These are phyloP conservation scores for Trisateles emortualis DNA, from an alignment of 2,888 invertebrate species.

Conservation along the genomic window DNA sequence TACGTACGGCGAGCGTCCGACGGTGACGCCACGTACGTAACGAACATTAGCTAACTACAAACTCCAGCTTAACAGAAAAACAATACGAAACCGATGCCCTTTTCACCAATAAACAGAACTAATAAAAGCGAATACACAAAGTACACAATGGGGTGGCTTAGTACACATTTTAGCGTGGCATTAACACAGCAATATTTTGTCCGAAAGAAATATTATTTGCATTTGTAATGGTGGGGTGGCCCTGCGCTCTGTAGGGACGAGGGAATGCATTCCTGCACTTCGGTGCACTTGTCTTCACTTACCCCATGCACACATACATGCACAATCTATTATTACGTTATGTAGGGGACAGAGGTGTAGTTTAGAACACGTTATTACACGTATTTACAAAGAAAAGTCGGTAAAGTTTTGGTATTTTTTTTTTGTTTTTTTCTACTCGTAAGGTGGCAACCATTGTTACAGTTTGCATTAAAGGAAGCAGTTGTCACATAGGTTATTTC, in stretches of 20 bases:
- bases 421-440: too few relatives aligned
- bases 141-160: constrained; percentile 70
- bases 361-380: not conserved
- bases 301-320: constrained; percentile 40
- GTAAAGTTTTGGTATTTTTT: too few relatives aligned
- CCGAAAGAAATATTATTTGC: constrained; percentile 83
- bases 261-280: constrained; percentile 75
- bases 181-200: constrained; percentile 83
- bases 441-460: too few relatives aligned
- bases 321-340: constrained; percentile 1
- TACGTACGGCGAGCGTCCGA: too few relatives aligned
- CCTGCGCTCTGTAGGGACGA: constrained; percentile 39
- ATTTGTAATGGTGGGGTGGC: constrained; percentile 72
- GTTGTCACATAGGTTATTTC: too few relatives aligned
- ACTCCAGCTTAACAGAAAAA: constrained; percentile 33
- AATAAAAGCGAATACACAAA: constrained; percentile 76
- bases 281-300: constrained; percentile 66
- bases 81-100: constrained; percentile 58
- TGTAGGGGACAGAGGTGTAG: not conserved
- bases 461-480: too few relatives aligned
- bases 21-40: not conserved
- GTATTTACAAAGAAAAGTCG: not conserved
- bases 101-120: constrained; percentile 72
- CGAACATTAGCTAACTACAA: constrained; percentile 9
- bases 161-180: constrained; percentile 76